Conservation (phyloP, 92 coral and sea anemone genomes). For the Epizoanthus fatuus region DNA sequence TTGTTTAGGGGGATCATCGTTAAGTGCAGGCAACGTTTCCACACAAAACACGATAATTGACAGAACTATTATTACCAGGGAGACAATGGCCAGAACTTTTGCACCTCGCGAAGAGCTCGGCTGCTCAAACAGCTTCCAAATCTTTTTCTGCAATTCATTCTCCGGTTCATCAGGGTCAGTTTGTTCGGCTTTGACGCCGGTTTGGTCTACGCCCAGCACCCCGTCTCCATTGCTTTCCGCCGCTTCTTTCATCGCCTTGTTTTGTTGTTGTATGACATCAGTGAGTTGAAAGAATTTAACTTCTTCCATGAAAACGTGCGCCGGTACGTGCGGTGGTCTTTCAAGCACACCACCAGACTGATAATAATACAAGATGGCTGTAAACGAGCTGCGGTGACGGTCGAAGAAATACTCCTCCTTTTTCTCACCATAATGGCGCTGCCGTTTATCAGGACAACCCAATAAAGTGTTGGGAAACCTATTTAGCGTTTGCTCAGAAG, state of each 20-base stretch:
- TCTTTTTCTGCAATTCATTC: constrained; percentile 65
- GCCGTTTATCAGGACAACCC: constrained; percentile 84
- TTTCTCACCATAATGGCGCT: constrained; percentile 76
- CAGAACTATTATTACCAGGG: constrained; percentile 78
- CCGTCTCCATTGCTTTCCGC: constrained; percentile 36
- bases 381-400: constrained; percentile 95
- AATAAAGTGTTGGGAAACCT: constrained; percentile 93
- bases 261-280: constrained; percentile 81
- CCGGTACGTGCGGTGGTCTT: constrained; percentile 88
- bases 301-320: constrained; percentile 88
- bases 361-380: constrained; percentile 94
- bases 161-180: constrained; percentile 72
- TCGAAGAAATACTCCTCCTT: constrained; percentile 95
- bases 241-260: constrained; percentile 73
- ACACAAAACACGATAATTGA: constrained; percentile 94
- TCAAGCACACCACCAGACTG: constrained; percentile 94
- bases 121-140: constrained; percentile 89
- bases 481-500: constrained; percentile 88
- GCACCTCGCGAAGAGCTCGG: constrained; percentile 89
- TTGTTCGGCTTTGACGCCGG: too few species aligned
- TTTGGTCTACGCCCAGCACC: neutral
- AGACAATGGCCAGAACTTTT: constrained; percentile 81
- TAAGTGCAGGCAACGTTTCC: constrained; percentile 87
- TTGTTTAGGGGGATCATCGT: constrained; percentile 46
- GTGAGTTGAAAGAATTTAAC: constrained; percentile 89